Conservation (phyloP, 2,888 invertebrate genomes). For the Ernsta delagoae region DNA sequence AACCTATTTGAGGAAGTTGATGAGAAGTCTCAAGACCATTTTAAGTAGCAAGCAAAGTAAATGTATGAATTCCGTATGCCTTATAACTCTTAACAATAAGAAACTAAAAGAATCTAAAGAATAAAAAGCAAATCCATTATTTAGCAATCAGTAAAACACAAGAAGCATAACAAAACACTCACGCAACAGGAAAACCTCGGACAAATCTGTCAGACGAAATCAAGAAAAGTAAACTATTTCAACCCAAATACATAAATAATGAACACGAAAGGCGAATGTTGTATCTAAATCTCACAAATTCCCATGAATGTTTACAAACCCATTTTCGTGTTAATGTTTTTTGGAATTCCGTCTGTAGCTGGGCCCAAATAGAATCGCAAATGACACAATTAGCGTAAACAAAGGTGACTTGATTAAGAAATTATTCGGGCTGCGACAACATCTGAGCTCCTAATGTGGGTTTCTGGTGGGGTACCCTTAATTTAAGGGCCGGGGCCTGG, state of each 20-base stretch:
- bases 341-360: constrained; percentile 55
- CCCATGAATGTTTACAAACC: constrained; percentile 44
- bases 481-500: constrained; percentile 47
- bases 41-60: too few relatives aligned
- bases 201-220: constrained; percentile 7
- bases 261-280: not conserved
- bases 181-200: constrained; percentile 3
- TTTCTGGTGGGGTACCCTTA: constrained; percentile 45
- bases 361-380: constrained; percentile 66
- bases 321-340: constrained; percentile 49
- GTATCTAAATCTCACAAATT: constrained; percentile 43
- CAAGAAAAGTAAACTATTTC: constrained; percentile 3
- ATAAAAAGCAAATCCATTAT: too few relatives aligned
- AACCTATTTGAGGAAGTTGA: too few relatives aligned
- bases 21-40: too few relatives aligned
- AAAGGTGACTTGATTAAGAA: constrained; percentile 74
- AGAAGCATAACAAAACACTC: not conserved
- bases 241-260: constrained; percentile 28
- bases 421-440: constrained; percentile 59
- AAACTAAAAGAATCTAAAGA: too few relatives aligned
- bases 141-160: too few relatives aligned
- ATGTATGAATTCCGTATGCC: too few relatives aligned
- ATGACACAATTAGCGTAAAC: constrained; percentile 70
- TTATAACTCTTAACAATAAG: too few relatives aligned
- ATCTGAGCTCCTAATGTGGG: constrained; percentile 53